A percentile compares a stretch with the other conserved stretches of the same genome.
Conservation (phyloP, 2,797 vertebrate genomes). For the Protosalanx chinensis region DNA sequence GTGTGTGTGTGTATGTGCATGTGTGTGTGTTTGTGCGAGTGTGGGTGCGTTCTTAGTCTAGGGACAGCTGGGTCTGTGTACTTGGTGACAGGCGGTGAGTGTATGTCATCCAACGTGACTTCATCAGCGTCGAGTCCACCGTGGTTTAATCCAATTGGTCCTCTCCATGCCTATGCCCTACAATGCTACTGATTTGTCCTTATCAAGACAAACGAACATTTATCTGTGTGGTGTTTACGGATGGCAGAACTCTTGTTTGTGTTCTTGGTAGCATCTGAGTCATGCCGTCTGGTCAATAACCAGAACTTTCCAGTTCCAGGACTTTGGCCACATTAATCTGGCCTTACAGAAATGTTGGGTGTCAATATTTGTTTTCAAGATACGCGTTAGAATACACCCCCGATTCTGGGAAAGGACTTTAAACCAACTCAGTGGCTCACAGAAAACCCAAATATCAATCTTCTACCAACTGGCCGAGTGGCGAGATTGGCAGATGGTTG, state of each 20-base stretch:
- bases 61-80: constrained; percentile 58
- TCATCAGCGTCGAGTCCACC: constrained; percentile 43
- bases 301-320: constrained; percentile 19
- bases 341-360: constrained; percentile 6
- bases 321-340: constrained; percentile 49
- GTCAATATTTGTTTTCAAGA: constrained; percentile 40
- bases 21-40: constrained; percentile 31
- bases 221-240: not conserved
- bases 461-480: not conserved
- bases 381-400: constrained; percentile 9
- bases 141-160: constrained; percentile 28
- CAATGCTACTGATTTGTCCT: not conserved
- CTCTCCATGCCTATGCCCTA: not conserved
- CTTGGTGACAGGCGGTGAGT: constrained; percentile 34
- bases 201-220: not conserved
- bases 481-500: constrained; percentile 1
- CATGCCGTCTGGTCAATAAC: constrained; percentile 16
- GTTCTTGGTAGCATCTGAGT: constrained; percentile 19
- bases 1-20: constrained; percentile 21
- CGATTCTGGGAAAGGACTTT: constrained; percentile 22
- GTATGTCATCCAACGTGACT: constrained; percentile 46
- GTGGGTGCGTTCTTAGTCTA: not conserved
- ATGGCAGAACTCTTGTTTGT: constrained; percentile 24
- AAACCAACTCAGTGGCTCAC: not conserved
- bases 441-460: not conserved